Base-by-base conservation (phyloP, 1,140 invertebrate genomes). In the Drosophila baimaii region DNA sequence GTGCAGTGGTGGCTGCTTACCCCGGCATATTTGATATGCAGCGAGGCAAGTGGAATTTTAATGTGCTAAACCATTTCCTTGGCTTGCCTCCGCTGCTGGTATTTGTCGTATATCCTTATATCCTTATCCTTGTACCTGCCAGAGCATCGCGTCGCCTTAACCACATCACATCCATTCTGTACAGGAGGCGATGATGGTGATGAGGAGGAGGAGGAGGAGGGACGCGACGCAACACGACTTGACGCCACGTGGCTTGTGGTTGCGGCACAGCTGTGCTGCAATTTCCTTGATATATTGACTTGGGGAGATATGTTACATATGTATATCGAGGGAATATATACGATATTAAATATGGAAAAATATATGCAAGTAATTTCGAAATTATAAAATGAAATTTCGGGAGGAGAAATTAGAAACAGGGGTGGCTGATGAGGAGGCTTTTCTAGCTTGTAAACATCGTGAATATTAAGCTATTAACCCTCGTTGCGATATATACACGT, bases 41-140 rank as follows among this genome's bases (percentile, higher is more conserved):
- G 79, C 85, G 74, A 70, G 63, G 84, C 84, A 89, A 90, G 85
- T 81, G 84, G 85, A 89, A 89, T 89, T 89, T 89, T 90, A 90
- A 90, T 90, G 85, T 79, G 80, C 85, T 76, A 90, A 89, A 76
- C 84, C 85, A 89, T 89, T 89, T 89, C 73, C 77, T 78, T 83
- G 79, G 80, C 46, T 75, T 35, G 41, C 23, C 25, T 39, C 21
- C 27, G 27, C 59, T 44, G 39, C 66, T 63, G 72, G 72, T 57
- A 76, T 68, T 65, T 74, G 49, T 46, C 72, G 69, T 54, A 62
- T 49, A 41, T 35, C 21, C 35, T 57, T 17, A 21, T 59, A 41
- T 65, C 47, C 68, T 56, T 69, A 57, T 58, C 51, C 65, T 37
- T 33, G 41, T 33, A 9, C 64, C 25, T 52, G 39, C 63, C 63